Percentiles rank a stretch among this genome's conserved stretches.
Conservation (phyloP, 2,113 vertebrate genomes). For the Bujurquina vittata region DNA sequence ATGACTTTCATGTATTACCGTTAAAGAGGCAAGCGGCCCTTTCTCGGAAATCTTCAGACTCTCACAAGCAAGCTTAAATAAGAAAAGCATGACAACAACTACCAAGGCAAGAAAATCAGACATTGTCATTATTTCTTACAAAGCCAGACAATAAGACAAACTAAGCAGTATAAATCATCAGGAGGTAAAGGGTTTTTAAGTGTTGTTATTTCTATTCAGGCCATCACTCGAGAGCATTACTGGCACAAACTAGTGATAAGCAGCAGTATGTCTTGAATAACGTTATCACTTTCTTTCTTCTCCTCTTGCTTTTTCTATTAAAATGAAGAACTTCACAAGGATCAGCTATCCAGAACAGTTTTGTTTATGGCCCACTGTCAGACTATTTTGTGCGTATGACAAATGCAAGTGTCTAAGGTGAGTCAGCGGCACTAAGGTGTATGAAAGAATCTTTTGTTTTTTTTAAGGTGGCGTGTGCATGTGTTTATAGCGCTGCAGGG, state of each 20-base stretch:
- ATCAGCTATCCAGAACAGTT: background rate
- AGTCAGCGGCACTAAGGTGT: background rate
- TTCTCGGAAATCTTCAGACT: background rate
- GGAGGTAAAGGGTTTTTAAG: background rate
- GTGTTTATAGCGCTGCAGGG: conserved; percentile 20
- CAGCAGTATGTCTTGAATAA: background rate
- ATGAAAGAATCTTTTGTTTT: background rate
- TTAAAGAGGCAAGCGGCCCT: background rate
- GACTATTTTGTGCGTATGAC: background rate
- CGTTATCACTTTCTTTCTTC: background rate
- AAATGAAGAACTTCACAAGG: background rate
- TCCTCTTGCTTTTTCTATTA: conserved; percentile 15
- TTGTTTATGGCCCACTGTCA: background rate
- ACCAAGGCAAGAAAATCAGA: background rate
- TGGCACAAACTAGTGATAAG: background rate
- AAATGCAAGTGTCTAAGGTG: background rate
- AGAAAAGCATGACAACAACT: background rate
- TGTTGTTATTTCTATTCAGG: background rate
- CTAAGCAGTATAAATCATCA: background rate
- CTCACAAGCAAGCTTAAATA: background rate
- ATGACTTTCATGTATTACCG: background rate
- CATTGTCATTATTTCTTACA: background rate
- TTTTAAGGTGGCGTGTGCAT: conserved; percentile 14
- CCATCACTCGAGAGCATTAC: background rate
- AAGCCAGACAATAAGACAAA: too few species aligned